Evolutionary conservation across 2,113 vertebrate genomes (phyloP), one percentile per base, ranked within the genome.

Genomic region (Chelonoidis abingdonii): DNA sequence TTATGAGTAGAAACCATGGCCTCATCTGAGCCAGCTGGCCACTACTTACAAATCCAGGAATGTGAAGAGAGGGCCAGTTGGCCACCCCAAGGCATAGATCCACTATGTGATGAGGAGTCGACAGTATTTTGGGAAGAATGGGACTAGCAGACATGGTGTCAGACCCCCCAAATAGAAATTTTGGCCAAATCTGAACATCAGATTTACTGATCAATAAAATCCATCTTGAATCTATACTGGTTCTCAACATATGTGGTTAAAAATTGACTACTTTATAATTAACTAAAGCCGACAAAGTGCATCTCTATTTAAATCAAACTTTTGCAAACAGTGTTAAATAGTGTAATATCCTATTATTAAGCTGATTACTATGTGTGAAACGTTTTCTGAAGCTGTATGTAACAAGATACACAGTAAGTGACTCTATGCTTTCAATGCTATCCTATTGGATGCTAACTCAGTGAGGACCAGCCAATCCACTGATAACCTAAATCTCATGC

Each of bases 291-390:
- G 57, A 88, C 65, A 52, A 72, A 84, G 2, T 31, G 3, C 76
- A 80, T 82, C 44, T 54, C 92, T 88, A 79, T 87, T 93, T 93
- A 84, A 94, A 95, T 94, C 80, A 88, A 90, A 76, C 93, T 88
- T 94, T 79, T 94, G 76, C 80, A 96, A 89, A 81, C 90, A 92
- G n/a, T 16, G 88, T 80, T 53, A 92, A 86, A 49, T 44, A 88
- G 19, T 87, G 78, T 75, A 52, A 41, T 75, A 88, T 93, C 94
- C 86, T 89, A 29, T 80, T 87, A 31, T 72, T 91, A 24, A 91
- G 44, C 69, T 91, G 83, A 35, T 94, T 86, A 83, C 65, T 89
- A 91, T 59, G 90, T 89, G 88, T 88, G 79, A 94, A 95, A 87
- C 84, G 59, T 85, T 90, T 93, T 87, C 78, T 54, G 87, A 57